Conservation (phyloP, 2,113 vertebrate genomes). For the Heterotilapia buettikoferi region DNA sequence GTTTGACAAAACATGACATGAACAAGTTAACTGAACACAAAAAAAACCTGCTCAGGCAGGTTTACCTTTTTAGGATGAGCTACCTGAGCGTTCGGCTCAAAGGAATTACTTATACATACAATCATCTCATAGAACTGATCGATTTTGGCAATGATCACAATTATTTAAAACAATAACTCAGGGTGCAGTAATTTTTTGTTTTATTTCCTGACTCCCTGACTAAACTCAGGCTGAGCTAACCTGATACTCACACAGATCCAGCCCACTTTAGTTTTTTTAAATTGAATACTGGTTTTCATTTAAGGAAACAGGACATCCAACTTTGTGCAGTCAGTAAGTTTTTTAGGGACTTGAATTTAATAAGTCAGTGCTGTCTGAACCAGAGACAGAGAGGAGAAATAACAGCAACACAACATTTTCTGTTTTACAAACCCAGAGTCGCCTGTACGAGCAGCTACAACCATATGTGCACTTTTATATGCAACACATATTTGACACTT, state of each 20-base stretch:
- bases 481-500: background rate
- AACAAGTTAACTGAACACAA: background rate
- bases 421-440: background rate
- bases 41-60: too few species aligned
- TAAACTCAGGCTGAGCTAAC: background rate
- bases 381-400: background rate
- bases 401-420: background rate
- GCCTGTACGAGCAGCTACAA: background rate
- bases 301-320: background rate
- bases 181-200: background rate
- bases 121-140: background rate
- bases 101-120: background rate
- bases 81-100: background rate
- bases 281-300: background rate
- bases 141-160: background rate
- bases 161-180: background rate
- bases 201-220: background rate
- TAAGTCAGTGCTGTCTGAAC: background rate
- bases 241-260: background rate
- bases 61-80: background rate
- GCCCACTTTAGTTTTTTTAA: background rate
- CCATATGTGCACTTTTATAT: background rate
- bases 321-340: background rate
- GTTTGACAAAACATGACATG: background rate
- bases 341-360: background rate